These are phyloP conservation scores for Epinephelus lanceolatus DNA, from an alignment of 2,113 vertebrate genomes.

Conservation along the genomic window DNA sequence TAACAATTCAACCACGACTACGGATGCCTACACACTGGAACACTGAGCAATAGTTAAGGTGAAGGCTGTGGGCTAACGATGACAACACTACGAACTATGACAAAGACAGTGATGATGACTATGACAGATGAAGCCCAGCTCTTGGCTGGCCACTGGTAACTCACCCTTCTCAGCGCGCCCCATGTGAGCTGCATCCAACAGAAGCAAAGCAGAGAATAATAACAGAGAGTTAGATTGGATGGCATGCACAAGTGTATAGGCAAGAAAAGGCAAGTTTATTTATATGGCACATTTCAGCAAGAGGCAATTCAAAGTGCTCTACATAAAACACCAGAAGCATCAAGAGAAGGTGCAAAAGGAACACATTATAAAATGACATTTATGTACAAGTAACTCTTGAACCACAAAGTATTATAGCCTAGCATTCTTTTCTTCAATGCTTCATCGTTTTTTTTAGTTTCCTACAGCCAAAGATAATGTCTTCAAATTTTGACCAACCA, in stretches of 20 bases:
- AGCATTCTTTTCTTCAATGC: neutral
- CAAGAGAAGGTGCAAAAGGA: too few species aligned
- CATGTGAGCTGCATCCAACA: slow-evolving; percentile 78
- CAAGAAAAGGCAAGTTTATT: slow-evolving; percentile 4
- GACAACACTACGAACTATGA: slow-evolving; percentile 21
- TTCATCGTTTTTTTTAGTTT: too few species aligned
- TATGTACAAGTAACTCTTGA: neutral
- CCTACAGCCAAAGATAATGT: too few species aligned
- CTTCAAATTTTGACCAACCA: too few species aligned
- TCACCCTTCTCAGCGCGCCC: slow-evolving; percentile 83
- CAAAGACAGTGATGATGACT: neutral
- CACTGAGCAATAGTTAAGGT: neutral
- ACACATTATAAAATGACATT: too few species aligned
- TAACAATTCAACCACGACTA: neutral
- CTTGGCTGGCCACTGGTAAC: slow-evolving; percentile 61
- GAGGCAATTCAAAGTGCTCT: too few species aligned
- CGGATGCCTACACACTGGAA: slow-evolving; percentile 3
- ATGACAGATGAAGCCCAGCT: slow-evolving; percentile 63
- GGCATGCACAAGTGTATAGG: slow-evolving; percentile 41
- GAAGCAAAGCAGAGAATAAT: slow-evolving; percentile 75
- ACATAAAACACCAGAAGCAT: too few species aligned
- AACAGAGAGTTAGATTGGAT: slow-evolving; percentile 70
- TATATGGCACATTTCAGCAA: neutral
- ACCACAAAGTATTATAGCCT: neutral
- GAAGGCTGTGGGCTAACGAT: slow-evolving; percentile 7